phyloP scores from a whole-genome alignment of 2,797 vertebrate genomes.

The Rhinoraja longicauda region DNA sequence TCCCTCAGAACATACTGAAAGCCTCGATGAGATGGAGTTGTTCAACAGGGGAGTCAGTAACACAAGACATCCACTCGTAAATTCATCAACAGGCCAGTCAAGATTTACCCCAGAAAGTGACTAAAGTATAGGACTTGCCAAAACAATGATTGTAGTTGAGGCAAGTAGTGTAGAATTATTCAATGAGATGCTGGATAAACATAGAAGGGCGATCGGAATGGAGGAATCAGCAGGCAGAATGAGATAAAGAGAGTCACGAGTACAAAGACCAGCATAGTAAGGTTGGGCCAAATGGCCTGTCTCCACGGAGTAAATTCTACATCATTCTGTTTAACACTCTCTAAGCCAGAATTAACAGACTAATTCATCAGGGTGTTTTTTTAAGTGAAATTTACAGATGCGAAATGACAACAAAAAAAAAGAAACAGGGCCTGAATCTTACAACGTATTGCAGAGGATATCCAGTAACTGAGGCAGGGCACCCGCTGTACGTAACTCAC shows the following conservation, averaged over 20 bases:
- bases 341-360: slow-evolving; percentile 1
- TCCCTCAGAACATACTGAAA: neutral
- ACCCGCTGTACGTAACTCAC: neutral
- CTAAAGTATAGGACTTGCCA: neutral
- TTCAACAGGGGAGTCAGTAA: neutral
- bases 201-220: neutral
- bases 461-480: slow-evolving; percentile 11
- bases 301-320: neutral
- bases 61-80: neutral
- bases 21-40: neutral
- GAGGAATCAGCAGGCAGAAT: neutral
- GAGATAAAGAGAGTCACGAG: neutral
- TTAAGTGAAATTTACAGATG: neutral
- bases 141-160: neutral
- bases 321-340: neutral
- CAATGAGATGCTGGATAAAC: neutral
- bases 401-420: neutral
- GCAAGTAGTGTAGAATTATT: neutral
- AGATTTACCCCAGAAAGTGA: neutral
- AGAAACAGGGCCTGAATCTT: slow-evolving; percentile 17
- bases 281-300: neutral
- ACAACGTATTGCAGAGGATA: slow-evolving; percentile 1
- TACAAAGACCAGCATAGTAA: neutral
- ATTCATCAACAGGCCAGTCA: neutral
- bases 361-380: neutral